Base-by-base conservation (phyloP, 2,888 invertebrate genomes). In the Drosophila fulvimacula region DNA sequence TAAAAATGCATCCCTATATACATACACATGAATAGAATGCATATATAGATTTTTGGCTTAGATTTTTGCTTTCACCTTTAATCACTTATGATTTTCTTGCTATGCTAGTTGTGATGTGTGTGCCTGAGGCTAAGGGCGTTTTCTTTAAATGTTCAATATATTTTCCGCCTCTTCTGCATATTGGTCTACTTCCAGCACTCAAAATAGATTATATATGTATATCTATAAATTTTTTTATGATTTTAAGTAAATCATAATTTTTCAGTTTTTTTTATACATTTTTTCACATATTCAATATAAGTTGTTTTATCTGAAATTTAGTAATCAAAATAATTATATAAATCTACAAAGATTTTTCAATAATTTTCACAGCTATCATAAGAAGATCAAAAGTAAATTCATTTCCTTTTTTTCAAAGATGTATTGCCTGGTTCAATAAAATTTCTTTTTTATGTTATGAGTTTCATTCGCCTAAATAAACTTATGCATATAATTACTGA, bases 1-100 rank as follows among this genome's bases (percentile, higher is more conserved):
- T 56, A 58, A 67, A 71, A 69, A 32, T 79, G 73, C 69, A 66
- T 39, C 46, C 34, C 32, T 34, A 42, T 21, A 42, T 19, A 41
- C 17, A 19, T 11, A 19, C 11, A 32, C 38, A 27, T 13, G 52
- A 3, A 36, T n/a, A n/a, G 52, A 30, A 48, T 48, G 48, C 48
- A 38, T 38, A 52, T 17, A 52, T 24, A 38, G 52, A 52, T 24
- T 15, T 38, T 27, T 38, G 27, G 48, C 48, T 3, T 19, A 5
- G 36, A 27, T 7, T 42, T 9, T n/a, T 13, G 32, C 32, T 44
- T 42, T 21, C 13, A 38, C 27, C 38, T 38, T 38, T 38, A 38
- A 52, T 36, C 52, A 27, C 19, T 52, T 52, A 38, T 52, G 36
- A 52, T 24, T 27, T 17, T 46, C 27, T 24, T 46, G 27, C 9